Conservation (phyloP, 2,888 invertebrate species). For the Phyto melanocephala region DNA sequence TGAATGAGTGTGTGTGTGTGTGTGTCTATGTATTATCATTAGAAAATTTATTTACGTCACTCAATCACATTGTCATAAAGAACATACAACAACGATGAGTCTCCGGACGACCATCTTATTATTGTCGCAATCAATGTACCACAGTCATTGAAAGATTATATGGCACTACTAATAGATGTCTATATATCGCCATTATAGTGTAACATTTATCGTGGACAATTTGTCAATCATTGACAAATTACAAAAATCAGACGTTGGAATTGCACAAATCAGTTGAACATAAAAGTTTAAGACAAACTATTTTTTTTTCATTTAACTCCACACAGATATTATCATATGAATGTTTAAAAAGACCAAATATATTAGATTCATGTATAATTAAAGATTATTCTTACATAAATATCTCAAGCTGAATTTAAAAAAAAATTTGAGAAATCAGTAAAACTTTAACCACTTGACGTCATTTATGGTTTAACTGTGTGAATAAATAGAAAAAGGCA, state of each 20-base stretch:
- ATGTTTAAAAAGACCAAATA: too few species aligned
- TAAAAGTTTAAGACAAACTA: not conserved
- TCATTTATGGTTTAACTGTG: not conserved
- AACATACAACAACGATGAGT: not conserved
- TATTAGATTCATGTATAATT: too few species aligned
- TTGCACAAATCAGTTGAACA: not conserved
- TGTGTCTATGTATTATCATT: not conserved
- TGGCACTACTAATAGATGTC: not conserved
- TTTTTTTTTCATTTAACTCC: too few species aligned
- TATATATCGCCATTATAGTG: not conserved
- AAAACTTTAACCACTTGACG: not conserved
- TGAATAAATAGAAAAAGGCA: too few species aligned
- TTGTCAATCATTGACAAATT: not conserved
- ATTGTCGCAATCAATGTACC: not conserved
- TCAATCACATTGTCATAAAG: constrained; percentile 10
- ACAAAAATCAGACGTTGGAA: not conserved
- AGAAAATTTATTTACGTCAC: constrained; percentile 26
- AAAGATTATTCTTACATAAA: too few species aligned
- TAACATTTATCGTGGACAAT: not conserved
- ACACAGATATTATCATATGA: too few species aligned
- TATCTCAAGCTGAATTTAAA: too few species aligned
- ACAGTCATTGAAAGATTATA: not conserved
- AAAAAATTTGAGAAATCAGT: too few species aligned
- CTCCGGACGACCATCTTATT: constrained; percentile 14
- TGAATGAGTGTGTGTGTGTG: too few species aligned